Evolutionary conservation across 2,113 vertebrate genomes (phyloP).

Genomic region (Crocuta crocuta): DNA sequence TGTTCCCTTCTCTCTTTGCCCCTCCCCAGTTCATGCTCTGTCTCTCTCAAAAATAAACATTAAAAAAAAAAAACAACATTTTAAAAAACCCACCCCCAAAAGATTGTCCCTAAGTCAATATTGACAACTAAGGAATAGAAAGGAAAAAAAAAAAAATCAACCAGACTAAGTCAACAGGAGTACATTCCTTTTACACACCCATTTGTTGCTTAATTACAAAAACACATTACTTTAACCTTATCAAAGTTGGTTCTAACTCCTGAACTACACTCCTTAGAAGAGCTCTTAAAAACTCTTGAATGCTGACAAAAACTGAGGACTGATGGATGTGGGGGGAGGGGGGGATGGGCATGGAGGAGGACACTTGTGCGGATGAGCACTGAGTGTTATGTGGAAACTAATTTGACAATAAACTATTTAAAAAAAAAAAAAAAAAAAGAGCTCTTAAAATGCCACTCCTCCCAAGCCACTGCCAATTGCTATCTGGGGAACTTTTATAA

Average conservation of each 20-base stretch:
- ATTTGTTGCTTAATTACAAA: constrained; percentile 14
- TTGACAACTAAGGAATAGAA: not conserved
- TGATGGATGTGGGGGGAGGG: too few species aligned
- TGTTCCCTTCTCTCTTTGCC: too few species aligned
- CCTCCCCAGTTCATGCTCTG: too few species aligned
- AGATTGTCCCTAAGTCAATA: not conserved
- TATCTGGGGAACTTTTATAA: not conserved
- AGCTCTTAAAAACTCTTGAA: not conserved
- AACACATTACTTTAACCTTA: not conserved
- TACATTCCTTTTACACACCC: not conserved
- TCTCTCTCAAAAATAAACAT: too few species aligned
- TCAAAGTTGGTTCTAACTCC: not conserved
- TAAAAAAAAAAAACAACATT: too few species aligned
- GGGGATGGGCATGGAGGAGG: too few species aligned
- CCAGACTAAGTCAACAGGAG: not conserved
- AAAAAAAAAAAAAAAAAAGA: too few species aligned
- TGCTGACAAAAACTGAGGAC: too few species aligned
- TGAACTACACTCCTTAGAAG: not conserved
- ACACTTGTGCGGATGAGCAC: too few species aligned
- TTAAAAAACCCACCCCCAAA: not conserved
- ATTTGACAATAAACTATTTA: too few species aligned
- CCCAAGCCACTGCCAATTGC: not conserved
- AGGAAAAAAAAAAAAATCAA: not conserved
- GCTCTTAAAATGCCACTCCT: not conserved
- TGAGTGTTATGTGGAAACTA: too few species aligned